Evolutionary conservation across 2,797 vertebrate species (phyloP).

Genomic region (Natrix natrix): DNA sequence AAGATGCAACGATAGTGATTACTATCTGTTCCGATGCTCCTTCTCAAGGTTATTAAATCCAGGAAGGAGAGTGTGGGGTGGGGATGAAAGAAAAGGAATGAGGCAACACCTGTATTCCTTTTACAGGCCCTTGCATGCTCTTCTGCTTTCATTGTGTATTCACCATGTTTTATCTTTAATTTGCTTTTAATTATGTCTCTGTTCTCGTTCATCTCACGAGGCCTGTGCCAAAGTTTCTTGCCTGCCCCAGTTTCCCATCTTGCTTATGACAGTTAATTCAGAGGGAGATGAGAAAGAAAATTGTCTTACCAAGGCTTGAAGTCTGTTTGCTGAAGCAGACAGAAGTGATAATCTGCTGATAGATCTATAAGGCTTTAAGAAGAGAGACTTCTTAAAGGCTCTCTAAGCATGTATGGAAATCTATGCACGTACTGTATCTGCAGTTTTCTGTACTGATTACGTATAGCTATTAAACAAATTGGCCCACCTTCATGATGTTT

Average conservation of each 20-base stretch:
- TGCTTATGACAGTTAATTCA: constrained; percentile 58
- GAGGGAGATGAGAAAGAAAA: constrained; percentile 57
- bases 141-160: constrained; percentile 35
- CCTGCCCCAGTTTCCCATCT: constrained; percentile 53
- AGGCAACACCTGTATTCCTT: constrained; percentile 44
- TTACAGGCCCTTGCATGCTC: constrained; percentile 40
- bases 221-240: constrained; percentile 53
- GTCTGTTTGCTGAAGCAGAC: constrained; percentile 43
- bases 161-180: constrained; percentile 51
- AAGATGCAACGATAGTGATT: constrained; percentile 26
- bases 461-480: constrained; percentile 34
- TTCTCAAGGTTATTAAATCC: constrained; percentile 37
- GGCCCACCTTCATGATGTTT: neutral
- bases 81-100: constrained; percentile 16
- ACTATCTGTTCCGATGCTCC: neutral
- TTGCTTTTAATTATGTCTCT: constrained; percentile 50
- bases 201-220: constrained; percentile 38
- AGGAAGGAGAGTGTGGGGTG: neutral
- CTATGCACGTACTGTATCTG: neutral
- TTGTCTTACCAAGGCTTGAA: constrained; percentile 57
- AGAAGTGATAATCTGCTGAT: constrained; percentile 12
- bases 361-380: constrained; percentile 41
- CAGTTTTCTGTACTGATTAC: constrained; percentile 48
- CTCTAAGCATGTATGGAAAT: constrained; percentile 52
- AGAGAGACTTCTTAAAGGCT: constrained; percentile 6